These are phyloP conservation scores for Melanotaenia maccullochi DNA, from an alignment of 2,797 vertebrate genomes.

Conservation along the genomic window DNA sequence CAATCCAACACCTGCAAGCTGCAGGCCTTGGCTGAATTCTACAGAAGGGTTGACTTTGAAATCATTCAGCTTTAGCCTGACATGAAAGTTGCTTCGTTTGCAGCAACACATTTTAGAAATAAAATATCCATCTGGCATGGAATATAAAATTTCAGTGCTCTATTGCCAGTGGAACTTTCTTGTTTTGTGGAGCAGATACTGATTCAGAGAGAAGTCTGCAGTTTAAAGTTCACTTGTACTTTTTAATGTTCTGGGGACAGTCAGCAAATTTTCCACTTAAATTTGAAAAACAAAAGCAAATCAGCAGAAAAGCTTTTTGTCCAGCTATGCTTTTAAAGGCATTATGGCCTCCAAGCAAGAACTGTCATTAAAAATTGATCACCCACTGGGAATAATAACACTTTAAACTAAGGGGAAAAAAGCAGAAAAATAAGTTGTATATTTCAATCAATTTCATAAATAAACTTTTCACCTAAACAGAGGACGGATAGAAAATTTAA, in stretches of 20 bases:
- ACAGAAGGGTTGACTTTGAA: constrained; percentile 35
- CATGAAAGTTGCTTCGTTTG: constrained; percentile 18
- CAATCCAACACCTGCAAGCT: constrained; percentile 38
- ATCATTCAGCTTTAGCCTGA: constrained; percentile 15
- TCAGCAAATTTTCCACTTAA: constrained; percentile 57
- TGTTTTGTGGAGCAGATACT: constrained; percentile 6
- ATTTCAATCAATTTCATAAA: constrained; percentile 44
- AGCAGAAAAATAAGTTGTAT: constrained; percentile 44
- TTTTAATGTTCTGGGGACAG: constrained; percentile 23
- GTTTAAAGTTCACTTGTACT: constrained; percentile 5
- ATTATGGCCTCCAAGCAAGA: constrained; percentile 65
- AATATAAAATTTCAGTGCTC: neutral
- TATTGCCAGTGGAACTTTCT: neutral
- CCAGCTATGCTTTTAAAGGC: constrained; percentile 70
- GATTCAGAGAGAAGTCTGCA: constrained; percentile 6
- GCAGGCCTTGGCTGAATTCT: constrained; percentile 41
- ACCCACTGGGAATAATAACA: constrained; percentile 55
- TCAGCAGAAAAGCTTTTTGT: constrained; percentile 58
- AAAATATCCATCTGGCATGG: neutral
- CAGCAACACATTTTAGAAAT: neutral
- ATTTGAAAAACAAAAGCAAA: constrained; percentile 61
- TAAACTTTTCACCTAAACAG: constrained; percentile 31
- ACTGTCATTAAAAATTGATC: constrained; percentile 74
- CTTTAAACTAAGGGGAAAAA: constrained; percentile 56
- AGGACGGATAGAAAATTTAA: constrained; percentile 36